phyloP scores from a whole-genome alignment of 2,888 invertebrate species.

The Scaptomyza parva region DNA sequence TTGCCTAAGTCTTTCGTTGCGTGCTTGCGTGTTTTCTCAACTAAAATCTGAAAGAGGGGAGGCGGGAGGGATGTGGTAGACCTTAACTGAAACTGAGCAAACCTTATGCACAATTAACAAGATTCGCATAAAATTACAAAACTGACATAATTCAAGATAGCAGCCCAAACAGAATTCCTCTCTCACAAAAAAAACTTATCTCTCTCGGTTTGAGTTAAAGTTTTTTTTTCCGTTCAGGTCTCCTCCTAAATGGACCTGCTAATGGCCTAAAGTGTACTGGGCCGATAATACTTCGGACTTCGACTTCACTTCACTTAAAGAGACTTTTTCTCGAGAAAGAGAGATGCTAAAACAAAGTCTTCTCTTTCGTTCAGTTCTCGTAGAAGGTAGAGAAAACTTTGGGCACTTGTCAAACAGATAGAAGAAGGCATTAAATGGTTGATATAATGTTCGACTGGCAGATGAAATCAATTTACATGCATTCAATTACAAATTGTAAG shows the following conservation, averaged over 20 bases:
- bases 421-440: slow-evolving; percentile 51
- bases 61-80: too few species aligned
- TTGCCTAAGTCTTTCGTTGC: slow-evolving; percentile 73
- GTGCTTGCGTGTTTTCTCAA: slow-evolving; percentile 33
- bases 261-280: slow-evolving; percentile 82
- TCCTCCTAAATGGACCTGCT: slow-evolving; percentile 75
- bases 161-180: slow-evolving; percentile 34
- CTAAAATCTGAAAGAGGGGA: neutral
- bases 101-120: slow-evolving; percentile 73
- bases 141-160: slow-evolving; percentile 83
- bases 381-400: too few species aligned
- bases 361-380: neutral
- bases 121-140: slow-evolving; percentile 79
- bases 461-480: slow-evolving; percentile 80
- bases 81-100: too few species aligned
- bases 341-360: too few species aligned
- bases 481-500: slow-evolving; percentile 79
- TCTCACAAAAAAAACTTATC: slow-evolving; percentile 72
- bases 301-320: too few species aligned
- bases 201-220: slow-evolving; percentile 30
- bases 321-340: too few species aligned
- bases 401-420: slow-evolving; percentile 4
- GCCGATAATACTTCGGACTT: slow-evolving; percentile 79
- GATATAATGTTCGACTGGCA: slow-evolving; percentile 55
- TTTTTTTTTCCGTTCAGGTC: too few species aligned